A percentile compares a stretch with the other conserved stretches of the same genome.
phyloP scores from a whole-genome alignment of 2,797 vertebrate species.

The Mallotus villosus region DNA sequence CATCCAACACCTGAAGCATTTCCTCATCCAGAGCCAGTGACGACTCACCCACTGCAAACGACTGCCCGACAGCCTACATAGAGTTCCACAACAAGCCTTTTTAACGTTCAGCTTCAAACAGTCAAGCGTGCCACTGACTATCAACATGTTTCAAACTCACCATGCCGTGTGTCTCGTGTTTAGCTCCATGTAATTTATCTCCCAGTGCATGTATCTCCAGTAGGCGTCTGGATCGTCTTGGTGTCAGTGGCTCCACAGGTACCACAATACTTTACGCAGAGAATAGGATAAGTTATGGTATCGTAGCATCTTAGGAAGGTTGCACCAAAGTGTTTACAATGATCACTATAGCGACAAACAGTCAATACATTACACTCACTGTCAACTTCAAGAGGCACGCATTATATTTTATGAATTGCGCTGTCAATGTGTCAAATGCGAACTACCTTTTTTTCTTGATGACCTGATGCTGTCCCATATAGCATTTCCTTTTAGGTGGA shows the following conservation, averaged over 20 bases:
- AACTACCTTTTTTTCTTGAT: constrained; percentile 68
- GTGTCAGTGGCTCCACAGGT: constrained; percentile 44
- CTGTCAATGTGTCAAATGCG: too few species aligned
- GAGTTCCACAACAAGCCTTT: neutral
- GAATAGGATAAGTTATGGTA: neutral
- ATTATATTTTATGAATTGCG: neutral
- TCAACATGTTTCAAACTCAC: constrained; percentile 44
- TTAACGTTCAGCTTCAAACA: neutral
- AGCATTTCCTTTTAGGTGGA: constrained; percentile 67
- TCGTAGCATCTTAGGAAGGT: neutral
- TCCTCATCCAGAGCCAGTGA: constrained; percentile 67
- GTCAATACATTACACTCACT: neutral
- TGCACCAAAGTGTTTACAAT: neutral
- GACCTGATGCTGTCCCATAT: constrained; percentile 75
- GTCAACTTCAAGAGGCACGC: neutral
- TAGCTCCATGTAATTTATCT: constrained; percentile 25
- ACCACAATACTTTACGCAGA: constrained; percentile 34
- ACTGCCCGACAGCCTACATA: constrained; percentile 25
- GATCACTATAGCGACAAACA: neutral
- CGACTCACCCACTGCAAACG: constrained; percentile 49
- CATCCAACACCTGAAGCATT: constrained; percentile 57
- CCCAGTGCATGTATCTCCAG: constrained; percentile 26
- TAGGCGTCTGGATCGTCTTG: constrained; percentile 25
- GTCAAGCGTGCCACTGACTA: too few species aligned
- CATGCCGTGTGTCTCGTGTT: constrained; percentile 8